Percentiles rank a stretch among this genome's conserved stretches.
These are phyloP conservation scores for Andrena minutula DNA, from an alignment of 2,888 invertebrate species.

Conservation along the genomic window DNA sequence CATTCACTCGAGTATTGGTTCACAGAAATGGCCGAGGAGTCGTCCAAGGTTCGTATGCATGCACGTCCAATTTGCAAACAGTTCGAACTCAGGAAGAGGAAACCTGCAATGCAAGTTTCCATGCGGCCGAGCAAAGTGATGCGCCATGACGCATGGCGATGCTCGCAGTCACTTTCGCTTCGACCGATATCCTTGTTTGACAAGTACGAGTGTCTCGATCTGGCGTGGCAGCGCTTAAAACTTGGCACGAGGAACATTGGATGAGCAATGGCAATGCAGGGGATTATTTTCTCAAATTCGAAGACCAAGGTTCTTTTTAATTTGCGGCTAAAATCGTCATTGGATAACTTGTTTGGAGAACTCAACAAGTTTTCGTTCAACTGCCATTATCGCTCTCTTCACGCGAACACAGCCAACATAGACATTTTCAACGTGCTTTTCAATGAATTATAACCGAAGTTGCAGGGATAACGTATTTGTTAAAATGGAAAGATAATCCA, in stretches of 20 bases:
- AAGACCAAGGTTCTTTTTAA: not conserved
- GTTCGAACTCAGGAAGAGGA: conserved; percentile 45
- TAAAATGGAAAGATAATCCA: conserved; percentile 7
- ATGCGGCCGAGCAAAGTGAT: conserved; percentile 48
- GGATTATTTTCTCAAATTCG: not conserved
- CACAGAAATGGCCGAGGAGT: not conserved
- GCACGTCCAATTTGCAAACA: conserved; percentile 25
- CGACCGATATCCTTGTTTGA: conserved; percentile 44
- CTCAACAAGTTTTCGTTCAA: not conserved
- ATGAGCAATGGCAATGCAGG: not conserved
- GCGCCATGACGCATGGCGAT: conserved; percentile 39
- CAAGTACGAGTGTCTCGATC: conserved; percentile 18
- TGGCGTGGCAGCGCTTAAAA: conserved; percentile 3
- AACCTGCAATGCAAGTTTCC: conserved; percentile 48
- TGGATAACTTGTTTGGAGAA: not conserved
- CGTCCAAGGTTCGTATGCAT: conserved; percentile 4
- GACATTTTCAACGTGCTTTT: not conserved
- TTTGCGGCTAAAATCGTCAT: not conserved
- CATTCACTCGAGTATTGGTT: conserved; percentile 28
- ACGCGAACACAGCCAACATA: too few relatives aligned
- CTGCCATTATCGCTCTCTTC: not conserved
- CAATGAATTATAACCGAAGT: not conserved
- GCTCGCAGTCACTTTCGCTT: conserved; percentile 65
- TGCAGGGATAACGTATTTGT: not conserved
- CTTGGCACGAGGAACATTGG: not conserved